Conservation (phyloP, 2,797 vertebrate species). For the Sebastes reedi region DNA sequence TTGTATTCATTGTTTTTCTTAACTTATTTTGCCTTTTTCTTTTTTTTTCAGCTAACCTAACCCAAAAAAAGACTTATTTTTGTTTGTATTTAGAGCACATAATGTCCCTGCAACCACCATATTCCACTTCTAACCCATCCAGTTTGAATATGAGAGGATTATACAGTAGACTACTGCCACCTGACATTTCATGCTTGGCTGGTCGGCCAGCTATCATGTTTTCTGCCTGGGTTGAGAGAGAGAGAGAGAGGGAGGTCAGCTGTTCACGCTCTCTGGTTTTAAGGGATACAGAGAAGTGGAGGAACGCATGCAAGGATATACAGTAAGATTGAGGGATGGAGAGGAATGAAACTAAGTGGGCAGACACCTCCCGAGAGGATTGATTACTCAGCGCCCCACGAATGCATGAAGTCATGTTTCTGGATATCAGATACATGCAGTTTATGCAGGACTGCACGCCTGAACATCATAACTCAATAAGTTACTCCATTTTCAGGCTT, state of each 20-base stretch:
- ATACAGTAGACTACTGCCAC: constrained; percentile 57
- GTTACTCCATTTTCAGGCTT: constrained; percentile 63
- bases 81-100: constrained; percentile 10
- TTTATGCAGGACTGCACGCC: constrained; percentile 37
- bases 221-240: constrained; percentile 63
- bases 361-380: constrained; percentile 22
- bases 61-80: neutral
- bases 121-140: constrained; percentile 11
- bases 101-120: constrained; percentile 7
- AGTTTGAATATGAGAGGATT: constrained; percentile 44
- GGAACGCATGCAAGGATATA: neutral
- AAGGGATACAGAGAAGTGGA: constrained; percentile 17
- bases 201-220: constrained; percentile 55
- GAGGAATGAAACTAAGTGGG: constrained; percentile 43
- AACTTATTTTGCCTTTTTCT: too few relatives aligned
- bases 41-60: neutral
- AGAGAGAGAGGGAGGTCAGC: constrained; percentile 41
- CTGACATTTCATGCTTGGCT: constrained; percentile 73
- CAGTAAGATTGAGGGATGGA: neutral
- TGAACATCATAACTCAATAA: constrained; percentile 61
- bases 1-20: too few relatives aligned
- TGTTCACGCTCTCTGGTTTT: constrained; percentile 40
- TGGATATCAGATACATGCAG: constrained; percentile 50
- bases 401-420: constrained; percentile 51
- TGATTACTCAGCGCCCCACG: constrained; percentile 19